A percentile compares a stretch with the other conserved stretches of the same genome.
These are phyloP conservation scores for Podarcis lilfordi DNA, from an alignment of 2,797 vertebrate genomes.

Conservation along the genomic window DNA sequence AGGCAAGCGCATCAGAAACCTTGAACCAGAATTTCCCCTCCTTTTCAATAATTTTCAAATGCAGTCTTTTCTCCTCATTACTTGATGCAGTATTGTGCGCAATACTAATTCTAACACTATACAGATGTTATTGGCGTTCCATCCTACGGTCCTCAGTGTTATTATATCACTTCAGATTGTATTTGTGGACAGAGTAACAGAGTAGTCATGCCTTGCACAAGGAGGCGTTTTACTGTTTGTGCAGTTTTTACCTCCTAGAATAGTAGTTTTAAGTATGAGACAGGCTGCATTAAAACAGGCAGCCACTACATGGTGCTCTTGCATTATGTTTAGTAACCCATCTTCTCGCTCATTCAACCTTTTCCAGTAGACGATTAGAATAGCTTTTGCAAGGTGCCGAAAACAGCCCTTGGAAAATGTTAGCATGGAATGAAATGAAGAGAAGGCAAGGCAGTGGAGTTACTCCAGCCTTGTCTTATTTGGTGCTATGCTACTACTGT, in stretches of 20 bases:
- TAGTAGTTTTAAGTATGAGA: not conserved
- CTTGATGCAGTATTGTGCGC: no score
- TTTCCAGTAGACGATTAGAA: constrained; percentile 9
- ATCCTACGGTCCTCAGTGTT: not conserved
- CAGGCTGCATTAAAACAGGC: constrained; percentile 19
- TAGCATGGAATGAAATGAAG: constrained; percentile 18
- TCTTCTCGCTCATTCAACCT: not conserved
- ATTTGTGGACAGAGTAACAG: not conserved
- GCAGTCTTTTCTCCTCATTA: no score
- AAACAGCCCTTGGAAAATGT: constrained; percentile 35
- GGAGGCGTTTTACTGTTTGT: not conserved
- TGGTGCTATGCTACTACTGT: constrained; percentile 11
- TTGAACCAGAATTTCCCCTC: no score
- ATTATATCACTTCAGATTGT: not conserved
- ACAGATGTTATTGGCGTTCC: not conserved
- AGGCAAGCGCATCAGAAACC: no score
- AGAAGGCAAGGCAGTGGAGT: not conserved
- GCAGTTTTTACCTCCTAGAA: not conserved
- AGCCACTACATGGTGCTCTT: constrained; percentile 67
- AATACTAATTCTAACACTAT: not conserved
- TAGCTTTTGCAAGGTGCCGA: constrained; percentile 24
- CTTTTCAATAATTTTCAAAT: no score
- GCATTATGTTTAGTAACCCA: constrained; percentile 26
- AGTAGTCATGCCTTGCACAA: constrained; percentile 17
- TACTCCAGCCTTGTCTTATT: constrained; percentile 15